A percentile compares a stretch with the other conserved stretches of the same genome.
These are phyloP conservation scores for Mimachlamys varia DNA, from an alignment of 2,888 invertebrate genomes.

Conservation along the genomic window DNA sequence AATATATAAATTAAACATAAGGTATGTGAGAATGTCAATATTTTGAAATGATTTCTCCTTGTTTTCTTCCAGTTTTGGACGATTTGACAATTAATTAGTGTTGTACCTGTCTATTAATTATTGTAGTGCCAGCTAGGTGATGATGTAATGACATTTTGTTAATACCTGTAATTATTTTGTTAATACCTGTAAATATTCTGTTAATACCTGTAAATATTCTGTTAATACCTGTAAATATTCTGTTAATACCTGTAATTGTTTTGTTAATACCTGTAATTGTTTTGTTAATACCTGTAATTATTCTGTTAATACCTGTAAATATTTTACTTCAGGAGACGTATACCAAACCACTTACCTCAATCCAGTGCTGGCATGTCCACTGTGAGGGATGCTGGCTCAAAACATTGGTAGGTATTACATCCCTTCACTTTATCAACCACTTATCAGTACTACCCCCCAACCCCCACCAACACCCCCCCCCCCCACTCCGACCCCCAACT, in stretches of 20 bases:
- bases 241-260: neutral
- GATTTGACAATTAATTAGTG: too few relatives aligned
- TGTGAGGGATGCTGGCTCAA: conserved; percentile 93
- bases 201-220: neutral
- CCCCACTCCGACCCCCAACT: too few relatives aligned
- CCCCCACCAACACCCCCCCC: too few relatives aligned
- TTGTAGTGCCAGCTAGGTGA: neutral
- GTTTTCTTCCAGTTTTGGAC: too few relatives aligned
- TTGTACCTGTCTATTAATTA: neutral
- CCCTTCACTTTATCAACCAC: too few relatives aligned
- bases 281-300: neutral
- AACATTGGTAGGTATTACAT: conserved; percentile 84
- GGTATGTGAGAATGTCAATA: too few relatives aligned
- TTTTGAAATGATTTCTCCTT: too few relatives aligned
- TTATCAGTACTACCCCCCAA: too few relatives aligned
- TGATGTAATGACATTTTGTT: neutral
- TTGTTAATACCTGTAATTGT: neutral
- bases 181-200: too few relatives aligned
- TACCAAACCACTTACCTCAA: conserved; percentile 93
- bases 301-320: neutral
- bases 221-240: neutral
- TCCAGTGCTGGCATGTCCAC: conserved; percentile 98
- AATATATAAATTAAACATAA: too few relatives aligned
- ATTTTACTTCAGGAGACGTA: conserved; percentile 87
- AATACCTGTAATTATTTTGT: neutral